These are phyloP conservation scores for Pseudococcus jackbeardsleyi DNA, from an alignment of 2,888 invertebrate genomes.

Conservation along the genomic window DNA sequence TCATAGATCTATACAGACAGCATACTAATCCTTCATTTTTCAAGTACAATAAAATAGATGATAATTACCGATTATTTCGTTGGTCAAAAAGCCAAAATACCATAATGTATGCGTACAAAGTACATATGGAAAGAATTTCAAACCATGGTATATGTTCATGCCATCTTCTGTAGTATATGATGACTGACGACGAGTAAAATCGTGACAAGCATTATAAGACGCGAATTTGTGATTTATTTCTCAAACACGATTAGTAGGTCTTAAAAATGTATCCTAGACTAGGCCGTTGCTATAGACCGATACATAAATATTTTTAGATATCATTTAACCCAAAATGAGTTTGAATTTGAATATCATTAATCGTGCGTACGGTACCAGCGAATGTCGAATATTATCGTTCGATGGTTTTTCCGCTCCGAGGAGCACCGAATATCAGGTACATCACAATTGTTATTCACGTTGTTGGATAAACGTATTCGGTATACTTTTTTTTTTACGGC, in stretches of 20 bases:
- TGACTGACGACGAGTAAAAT: constrained; percentile 8
- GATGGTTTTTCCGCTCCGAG: constrained; percentile 25
- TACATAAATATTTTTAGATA: not conserved
- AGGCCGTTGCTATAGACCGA: not conserved
- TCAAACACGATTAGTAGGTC: constrained; percentile 3
- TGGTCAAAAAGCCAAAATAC: constrained; percentile 24
- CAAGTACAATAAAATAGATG: constrained; percentile 45
- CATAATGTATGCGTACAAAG: constrained; percentile 11
- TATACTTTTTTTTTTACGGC: constrained; percentile 6
- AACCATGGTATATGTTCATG: not conserved
- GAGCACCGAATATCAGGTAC: constrained; percentile 13
- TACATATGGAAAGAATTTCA: not conserved
- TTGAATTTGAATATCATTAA: constrained; percentile 5
- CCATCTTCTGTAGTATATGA: not conserved
- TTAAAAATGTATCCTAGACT: not conserved
- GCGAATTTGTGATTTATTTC: constrained; percentile 38
- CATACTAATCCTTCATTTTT: constrained; percentile 40
- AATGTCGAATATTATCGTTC: not conserved
- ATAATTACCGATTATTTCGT: constrained; percentile 53
- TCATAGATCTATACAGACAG: not conserved
- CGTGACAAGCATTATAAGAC: constrained; percentile 38
- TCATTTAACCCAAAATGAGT: constrained; percentile 1
- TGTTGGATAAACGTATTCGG: not conserved
- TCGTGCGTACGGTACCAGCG: not conserved
- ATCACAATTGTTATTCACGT: constrained; percentile 36